phyloP scores from a whole-genome alignment of 2,113 vertebrate genomes.

The Mormyrus iriodes region DNA sequence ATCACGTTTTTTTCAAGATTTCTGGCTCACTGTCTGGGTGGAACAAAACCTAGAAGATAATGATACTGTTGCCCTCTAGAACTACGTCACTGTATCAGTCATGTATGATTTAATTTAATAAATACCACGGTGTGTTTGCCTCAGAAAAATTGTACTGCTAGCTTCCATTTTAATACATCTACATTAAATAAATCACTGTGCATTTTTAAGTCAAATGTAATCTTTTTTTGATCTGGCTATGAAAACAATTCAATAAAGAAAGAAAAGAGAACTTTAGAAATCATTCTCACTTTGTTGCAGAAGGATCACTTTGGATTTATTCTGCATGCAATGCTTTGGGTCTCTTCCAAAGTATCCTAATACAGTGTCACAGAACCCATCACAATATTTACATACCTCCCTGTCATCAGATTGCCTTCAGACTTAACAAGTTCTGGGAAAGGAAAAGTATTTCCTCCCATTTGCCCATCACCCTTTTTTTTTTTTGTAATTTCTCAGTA shows the following conservation, averaged over 20 bases:
- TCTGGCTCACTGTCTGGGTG: not conserved
- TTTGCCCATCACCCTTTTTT: not conserved
- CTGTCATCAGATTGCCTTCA: not conserved
- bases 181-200: not conserved
- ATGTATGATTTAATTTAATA: not conserved
- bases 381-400: constrained; percentile 2
- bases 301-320: not conserved
- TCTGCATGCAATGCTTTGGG: not conserved
- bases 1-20: not conserved
- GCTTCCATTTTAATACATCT: not conserved
- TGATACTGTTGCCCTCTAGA: not conserved
- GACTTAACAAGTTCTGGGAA: constrained; percentile 13
- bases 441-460: not conserved
- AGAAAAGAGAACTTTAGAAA: not conserved
- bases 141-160: not conserved
- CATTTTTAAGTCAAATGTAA: not conserved
- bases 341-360: not conserved
- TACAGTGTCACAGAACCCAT: not conserved
- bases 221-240: not conserved
- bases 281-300: not conserved
- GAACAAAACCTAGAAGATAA: not conserved
- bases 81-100: not conserved
- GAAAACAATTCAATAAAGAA: not conserved
- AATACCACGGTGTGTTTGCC: not conserved
- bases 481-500: not conserved